A percentile compares a stretch with the other conserved stretches of the same genome.
These are phyloP conservation scores for Microtus ochrogaster DNA, from an alignment of 2,113 vertebrate species.

Conservation along the genomic window DNA sequence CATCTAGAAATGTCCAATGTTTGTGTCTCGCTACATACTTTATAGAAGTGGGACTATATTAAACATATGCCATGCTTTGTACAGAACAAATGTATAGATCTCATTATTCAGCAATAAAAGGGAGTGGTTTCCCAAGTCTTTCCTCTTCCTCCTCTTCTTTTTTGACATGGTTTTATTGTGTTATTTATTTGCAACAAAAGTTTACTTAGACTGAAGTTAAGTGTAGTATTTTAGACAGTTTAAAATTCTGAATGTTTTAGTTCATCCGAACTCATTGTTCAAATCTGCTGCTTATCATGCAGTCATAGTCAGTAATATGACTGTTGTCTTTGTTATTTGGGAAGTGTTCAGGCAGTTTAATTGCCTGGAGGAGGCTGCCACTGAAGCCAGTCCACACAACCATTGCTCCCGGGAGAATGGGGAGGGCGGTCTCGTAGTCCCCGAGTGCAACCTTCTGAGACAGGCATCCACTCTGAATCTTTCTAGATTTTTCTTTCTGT, in stretches of 20 bases:
- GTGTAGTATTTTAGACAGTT: conserved; percentile 43
- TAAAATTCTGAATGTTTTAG: conserved; percentile 22
- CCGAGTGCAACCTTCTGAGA: background rate
- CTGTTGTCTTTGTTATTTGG: background rate
- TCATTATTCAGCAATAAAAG: conserved; percentile 25
- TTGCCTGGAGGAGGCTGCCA: background rate
- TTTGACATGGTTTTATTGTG: too few relatives aligned
- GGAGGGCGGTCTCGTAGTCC: fast-evolving
- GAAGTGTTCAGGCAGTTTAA: conserved; percentile 8
- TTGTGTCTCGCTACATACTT: background rate
- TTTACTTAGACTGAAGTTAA: conserved; percentile 53
- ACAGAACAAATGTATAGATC: conserved; percentile 6
- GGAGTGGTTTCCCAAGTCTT: background rate
- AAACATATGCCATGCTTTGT: background rate
- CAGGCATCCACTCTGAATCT: background rate
- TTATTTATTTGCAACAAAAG: background rate
- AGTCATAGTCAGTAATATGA: conserved; percentile 6
- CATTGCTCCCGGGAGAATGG: background rate
- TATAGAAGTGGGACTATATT: background rate
- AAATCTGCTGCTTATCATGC: background rate
- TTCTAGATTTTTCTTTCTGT: background rate
- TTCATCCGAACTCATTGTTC: conserved; percentile 4
- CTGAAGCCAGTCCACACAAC: background rate
- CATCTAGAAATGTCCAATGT: background rate
- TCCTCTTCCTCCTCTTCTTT: conserved; percentile 8